These are phyloP conservation scores for Cairina moschata DNA, from an alignment of 2,113 vertebrate genomes.

Conservation along the genomic window DNA sequence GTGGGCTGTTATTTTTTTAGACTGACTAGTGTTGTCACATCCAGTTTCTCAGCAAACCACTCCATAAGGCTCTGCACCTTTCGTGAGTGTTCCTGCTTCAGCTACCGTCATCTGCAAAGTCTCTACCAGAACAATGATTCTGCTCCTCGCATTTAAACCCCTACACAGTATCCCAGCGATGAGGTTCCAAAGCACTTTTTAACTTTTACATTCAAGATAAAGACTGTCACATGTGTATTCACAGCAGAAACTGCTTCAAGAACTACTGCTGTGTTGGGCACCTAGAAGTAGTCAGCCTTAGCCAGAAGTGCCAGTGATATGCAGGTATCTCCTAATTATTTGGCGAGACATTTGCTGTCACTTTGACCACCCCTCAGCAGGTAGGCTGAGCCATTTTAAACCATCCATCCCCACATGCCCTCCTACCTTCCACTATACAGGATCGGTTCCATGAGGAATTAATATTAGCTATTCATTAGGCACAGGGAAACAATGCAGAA, in stretches of 20 bases:
- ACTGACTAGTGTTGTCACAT: neutral
- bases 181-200: neutral
- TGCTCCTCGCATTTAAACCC: neutral
- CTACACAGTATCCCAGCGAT: neutral
- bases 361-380: neutral
- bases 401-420: neutral
- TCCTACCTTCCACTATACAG: neutral
- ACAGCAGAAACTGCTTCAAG: neutral
- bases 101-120: neutral
- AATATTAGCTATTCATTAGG: neutral
- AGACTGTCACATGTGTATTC: neutral
- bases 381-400: neutral
- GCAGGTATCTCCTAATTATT: rapidly evolving
- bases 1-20: constrained; percentile 24
- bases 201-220: neutral
- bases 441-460: neutral
- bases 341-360: neutral
- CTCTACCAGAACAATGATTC: neutral
- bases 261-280: neutral
- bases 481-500: neutral
- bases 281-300: neutral
- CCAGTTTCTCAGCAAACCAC: neutral
- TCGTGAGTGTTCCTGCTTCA: neutral
- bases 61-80: neutral
- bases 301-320: neutral